Evolutionary conservation across 2,888 invertebrate species (phyloP).

Genomic region (Pardosa pseudoannulata): DNA sequence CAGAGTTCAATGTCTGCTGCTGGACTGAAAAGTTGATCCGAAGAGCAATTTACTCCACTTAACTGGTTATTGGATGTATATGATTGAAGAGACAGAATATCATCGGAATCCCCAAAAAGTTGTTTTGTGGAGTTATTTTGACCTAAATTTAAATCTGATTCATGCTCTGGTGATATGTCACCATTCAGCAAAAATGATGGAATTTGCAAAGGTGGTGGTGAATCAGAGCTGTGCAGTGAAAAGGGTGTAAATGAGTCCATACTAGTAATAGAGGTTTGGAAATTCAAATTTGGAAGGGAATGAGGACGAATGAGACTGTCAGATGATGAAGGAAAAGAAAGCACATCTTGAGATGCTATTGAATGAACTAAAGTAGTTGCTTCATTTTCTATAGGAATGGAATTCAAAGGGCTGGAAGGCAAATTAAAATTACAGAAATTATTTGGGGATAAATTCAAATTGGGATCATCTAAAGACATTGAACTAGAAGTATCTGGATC

Average conservation of each 20-base stretch:
- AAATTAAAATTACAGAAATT: constrained; percentile 17
- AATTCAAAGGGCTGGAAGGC: not conserved
- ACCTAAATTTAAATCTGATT: not conserved
- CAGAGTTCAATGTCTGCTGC: constrained; percentile 19
- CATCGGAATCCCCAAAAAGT: constrained; percentile 40
- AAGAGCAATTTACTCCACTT: not conserved
- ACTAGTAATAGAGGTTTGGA: not conserved
- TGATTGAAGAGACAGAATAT: constrained; percentile 26
- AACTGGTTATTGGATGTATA: constrained; percentile 15
- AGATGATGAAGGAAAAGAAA: not conserved
- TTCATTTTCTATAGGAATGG: not conserved
- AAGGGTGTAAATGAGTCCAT: not conserved
- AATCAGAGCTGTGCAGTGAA: constrained; percentile 5
- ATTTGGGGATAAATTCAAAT: constrained; percentile 22
- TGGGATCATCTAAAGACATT: constrained; percentile 12
- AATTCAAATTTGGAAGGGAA: constrained; percentile 36
- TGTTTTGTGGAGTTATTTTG: constrained; percentile 29
- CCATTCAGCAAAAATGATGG: not conserved
- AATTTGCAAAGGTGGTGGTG: not conserved
- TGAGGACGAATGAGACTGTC: constrained; percentile 25
- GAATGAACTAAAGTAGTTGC: constrained; percentile 11
- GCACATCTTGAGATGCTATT: not conserved
- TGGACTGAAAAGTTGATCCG: constrained; percentile 32
- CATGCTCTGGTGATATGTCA: not conserved
- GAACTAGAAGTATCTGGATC: constrained; percentile 19